Percentiles rank a stretch among this genome's conserved stretches.
Evolutionary conservation across 2,797 vertebrate species (phyloP).

Genomic region (Vireo griseus): DNA sequence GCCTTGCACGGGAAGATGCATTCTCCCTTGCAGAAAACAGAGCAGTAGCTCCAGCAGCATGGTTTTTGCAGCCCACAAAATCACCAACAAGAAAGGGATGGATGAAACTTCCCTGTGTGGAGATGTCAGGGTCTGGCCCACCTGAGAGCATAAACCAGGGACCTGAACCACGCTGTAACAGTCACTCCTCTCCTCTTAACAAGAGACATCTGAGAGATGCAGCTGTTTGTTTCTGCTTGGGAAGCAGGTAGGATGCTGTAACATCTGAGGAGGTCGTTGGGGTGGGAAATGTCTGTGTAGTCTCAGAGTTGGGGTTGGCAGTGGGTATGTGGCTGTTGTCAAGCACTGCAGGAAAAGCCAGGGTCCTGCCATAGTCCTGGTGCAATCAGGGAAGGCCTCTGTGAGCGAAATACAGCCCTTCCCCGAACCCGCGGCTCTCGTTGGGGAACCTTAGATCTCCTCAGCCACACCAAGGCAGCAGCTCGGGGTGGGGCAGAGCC

Average conservation of each 20-base stretch:
- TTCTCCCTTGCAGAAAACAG: neutral
- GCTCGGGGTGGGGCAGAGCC: neutral
- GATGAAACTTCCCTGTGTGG: neutral
- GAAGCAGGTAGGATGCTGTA: neutral
- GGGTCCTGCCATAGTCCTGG: neutral
- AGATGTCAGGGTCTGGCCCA: neutral
- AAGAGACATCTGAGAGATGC: neutral
- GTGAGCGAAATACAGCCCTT: neutral
- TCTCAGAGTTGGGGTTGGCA: neutral
- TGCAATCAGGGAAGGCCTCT: fast-evolving
- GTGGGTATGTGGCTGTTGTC: neutral
- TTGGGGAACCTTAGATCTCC: neutral
- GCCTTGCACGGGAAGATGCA: neutral
- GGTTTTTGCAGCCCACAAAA: neutral
- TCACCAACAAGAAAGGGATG: neutral
- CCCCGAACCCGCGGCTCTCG: fast-evolving
- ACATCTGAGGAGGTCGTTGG: neutral
- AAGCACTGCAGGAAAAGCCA: neutral
- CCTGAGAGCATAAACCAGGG: neutral
- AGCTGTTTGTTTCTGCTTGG: neutral
- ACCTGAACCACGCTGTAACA: neutral
- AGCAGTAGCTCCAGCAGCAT: neutral
- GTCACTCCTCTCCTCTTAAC: neutral
- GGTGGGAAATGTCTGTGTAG: too few relatives aligned
- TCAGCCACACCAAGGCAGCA: neutral